Evolutionary conservation across 1,140 invertebrate species (phyloP), one percentile per base, ranked within the genome.

Genomic region (Cydia strobilella): DNA sequence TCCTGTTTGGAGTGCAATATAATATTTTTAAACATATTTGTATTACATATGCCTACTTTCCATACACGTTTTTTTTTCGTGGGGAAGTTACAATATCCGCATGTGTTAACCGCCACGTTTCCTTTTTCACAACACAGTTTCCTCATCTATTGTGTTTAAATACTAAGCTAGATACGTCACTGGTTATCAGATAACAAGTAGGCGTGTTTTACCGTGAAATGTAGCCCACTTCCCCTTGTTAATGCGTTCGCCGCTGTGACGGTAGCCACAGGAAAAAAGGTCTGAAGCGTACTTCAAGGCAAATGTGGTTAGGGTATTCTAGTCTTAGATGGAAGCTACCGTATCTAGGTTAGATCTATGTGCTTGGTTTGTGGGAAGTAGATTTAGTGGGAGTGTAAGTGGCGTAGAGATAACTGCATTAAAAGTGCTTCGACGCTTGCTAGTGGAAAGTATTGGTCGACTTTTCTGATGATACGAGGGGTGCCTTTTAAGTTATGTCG

Each of bases 201-300:
- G 82, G 81, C 81, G 83, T 80, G 74, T 12, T 76, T 73, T 42
- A 69, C 65, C 76, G 73, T 88, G 79, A 86, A 86, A 81, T 86
- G 81, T 84, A 72, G 77, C 76, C 27, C 23, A 77, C 75, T 83
- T 84, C 81, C 80, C 79, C 77, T 86, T 73, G 82, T 86, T 85
- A 86, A 79, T 74, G 79, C 76, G 75, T 63, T 83, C 85, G 80
- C 79, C 83, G 80, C 85, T 83, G 87, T 88, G 86, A 87, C 86
- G 86, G 86, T 79, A 85, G 87, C 73, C 75, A 69, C n/a, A 10
- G 54, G 6, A 23, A 59, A n/a, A 23, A 59, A 59, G 20, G 54
- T 10, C 54, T 10, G n/a, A 59, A 59, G 20, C n/a, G 54, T 59
- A 59, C 54, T 9, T 23, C 15, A 23, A 59, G 20, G 0, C n/a